Conservation (phyloP, 2,888 invertebrate species). For the Tenthredo scrophulariae region DNA sequence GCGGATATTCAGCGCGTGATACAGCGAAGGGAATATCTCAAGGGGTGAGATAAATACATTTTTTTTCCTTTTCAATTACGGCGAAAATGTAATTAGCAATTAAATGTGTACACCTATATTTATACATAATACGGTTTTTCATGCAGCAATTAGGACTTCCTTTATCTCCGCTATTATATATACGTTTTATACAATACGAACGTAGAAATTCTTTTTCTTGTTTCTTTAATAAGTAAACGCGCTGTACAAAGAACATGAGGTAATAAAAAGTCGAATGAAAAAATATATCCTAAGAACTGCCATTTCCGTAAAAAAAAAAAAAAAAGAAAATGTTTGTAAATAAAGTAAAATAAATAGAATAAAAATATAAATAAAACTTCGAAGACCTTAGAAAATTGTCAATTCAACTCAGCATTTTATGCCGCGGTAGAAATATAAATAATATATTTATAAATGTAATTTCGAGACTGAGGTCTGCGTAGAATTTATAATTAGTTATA, state of each 20-base stretch:
- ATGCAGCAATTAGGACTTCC: neutral
- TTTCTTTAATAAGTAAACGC: neutral
- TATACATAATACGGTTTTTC: neutral
- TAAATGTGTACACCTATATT: neutral
- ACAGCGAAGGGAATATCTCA: neutral
- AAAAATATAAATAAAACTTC: neutral
- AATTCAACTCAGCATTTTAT: neutral
- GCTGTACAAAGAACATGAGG: neutral
- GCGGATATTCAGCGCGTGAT: neutral
- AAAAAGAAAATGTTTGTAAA: neutral
- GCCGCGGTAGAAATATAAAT: neutral
- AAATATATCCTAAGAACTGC: neutral
- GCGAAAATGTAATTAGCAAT: slow-evolving; percentile 36
- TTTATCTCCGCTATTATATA: no score
- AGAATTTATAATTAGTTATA: slow-evolving; percentile 19
- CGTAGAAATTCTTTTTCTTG: neutral
- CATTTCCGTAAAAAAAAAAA: neutral
- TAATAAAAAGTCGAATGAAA: neutral
- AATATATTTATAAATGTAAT: neutral
- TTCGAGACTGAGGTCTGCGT: neutral
- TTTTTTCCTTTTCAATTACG: neutral
- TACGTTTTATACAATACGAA: neutral
- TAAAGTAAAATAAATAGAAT: neutral
- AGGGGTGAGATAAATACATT: neutral
- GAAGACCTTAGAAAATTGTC: neutral